Percentiles rank a stretch among this genome's conserved stretches.
Evolutionary conservation across 2,113 vertebrate species (phyloP).

Genomic region (Neopipo cinnamomea): DNA sequence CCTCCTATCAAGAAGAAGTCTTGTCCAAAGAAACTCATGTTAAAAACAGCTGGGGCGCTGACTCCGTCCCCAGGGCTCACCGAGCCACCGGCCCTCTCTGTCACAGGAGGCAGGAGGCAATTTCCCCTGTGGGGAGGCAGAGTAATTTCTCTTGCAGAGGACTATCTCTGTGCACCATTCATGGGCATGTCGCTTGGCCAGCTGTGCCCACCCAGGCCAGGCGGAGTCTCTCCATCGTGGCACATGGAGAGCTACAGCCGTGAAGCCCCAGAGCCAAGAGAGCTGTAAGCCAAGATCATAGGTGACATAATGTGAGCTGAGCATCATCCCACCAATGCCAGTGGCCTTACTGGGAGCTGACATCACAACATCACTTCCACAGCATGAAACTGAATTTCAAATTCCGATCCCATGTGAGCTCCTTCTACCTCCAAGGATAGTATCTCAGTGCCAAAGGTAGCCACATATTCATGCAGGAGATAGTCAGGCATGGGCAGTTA

Average conservation of each 20-base stretch:
- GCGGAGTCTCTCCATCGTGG: fast-evolving
- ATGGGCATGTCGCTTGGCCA: fast-evolving
- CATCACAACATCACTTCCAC: background rate
- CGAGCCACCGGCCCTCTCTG: background rate
- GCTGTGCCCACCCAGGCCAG: too few relatives aligned
- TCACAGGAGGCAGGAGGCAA: background rate
- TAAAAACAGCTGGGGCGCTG: background rate
- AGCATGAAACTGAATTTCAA: background rate
- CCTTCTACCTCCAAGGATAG: background rate
- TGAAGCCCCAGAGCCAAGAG: background rate
- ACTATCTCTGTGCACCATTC: background rate
- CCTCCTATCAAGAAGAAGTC: background rate
- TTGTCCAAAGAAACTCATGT: fast-evolving
- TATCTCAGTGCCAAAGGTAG: background rate
- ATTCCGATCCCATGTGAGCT: background rate
- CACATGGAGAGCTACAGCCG: background rate
- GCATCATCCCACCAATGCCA: background rate
- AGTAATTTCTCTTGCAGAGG: background rate
- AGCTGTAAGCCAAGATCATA: background rate
- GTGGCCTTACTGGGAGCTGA: background rate
- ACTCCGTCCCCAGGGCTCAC: background rate
- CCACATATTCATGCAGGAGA: background rate
- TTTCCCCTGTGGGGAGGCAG: fast-evolving
- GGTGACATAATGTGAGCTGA: background rate
- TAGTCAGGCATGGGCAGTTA: background rate